Conservation (phyloP, 2,113 vertebrate genomes). For the Orycteropus afer region DNA sequence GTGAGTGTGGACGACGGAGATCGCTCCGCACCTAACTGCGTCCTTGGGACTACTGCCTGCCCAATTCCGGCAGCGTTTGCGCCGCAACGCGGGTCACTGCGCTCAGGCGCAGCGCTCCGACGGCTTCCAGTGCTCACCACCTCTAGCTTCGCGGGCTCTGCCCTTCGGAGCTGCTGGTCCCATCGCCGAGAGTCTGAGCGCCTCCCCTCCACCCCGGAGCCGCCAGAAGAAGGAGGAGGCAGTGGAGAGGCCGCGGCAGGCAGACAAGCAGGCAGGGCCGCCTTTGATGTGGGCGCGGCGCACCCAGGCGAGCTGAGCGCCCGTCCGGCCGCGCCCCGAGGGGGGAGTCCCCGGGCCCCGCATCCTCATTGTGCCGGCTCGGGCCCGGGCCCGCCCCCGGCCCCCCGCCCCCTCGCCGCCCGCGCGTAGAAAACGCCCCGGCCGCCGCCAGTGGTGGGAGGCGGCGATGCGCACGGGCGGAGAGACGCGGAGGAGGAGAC, state of each 20-base stretch:
- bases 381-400: constrained; percentile 77
- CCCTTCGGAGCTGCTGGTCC: constrained; percentile 44
- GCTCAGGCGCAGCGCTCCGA: constrained; percentile 55
- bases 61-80: neutral
- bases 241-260: constrained; percentile 55
- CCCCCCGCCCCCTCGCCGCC: constrained; percentile 75
- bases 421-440: constrained; percentile 80
- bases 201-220: constrained; percentile 55
- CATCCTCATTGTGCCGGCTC: constrained; percentile 79
- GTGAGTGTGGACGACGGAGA: neutral
- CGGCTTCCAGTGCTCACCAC: constrained; percentile 53
- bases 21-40: neutral
- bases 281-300: constrained; percentile 84
- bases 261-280: constrained; percentile 67
- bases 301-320: constrained; percentile 76
- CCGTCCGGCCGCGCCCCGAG: constrained; percentile 82
- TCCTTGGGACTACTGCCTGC: neutral
- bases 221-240: constrained; percentile 59
- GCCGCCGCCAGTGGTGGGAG: constrained; percentile 79
- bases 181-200: constrained; percentile 30
- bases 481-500: constrained; percentile 78
- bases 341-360: constrained; percentile 73
- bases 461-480: constrained; percentile 77
- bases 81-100: neutral
- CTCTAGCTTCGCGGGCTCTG: constrained; percentile 27